A percentile compares a stretch with the other conserved stretches of the same genome.
These are phyloP conservation scores for Calephelis virginiensis DNA, from an alignment of 1,140 invertebrate genomes.

Conservation along the genomic window DNA sequence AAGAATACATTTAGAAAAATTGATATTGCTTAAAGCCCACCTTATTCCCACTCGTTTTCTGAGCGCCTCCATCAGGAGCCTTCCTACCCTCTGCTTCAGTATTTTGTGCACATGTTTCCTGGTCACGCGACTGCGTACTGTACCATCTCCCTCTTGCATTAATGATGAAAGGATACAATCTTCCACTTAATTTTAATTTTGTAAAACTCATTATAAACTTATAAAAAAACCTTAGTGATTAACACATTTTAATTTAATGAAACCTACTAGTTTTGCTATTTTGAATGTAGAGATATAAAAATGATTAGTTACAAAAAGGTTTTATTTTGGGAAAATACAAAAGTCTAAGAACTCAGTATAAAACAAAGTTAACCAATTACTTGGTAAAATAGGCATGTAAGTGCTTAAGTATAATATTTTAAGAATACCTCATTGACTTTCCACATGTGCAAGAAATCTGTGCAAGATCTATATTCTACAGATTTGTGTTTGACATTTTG, in stretches of 20 bases:
- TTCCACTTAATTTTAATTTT: slow-evolving; percentile 1
- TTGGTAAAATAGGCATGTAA: no score
- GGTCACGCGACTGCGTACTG: neutral
- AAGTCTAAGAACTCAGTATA: no score
- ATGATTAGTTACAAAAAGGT: neutral
- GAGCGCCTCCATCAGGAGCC: neutral
- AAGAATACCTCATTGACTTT: no score
- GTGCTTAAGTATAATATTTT: no score
- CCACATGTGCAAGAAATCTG: no score
- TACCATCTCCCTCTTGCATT: slow-evolving; percentile 1
- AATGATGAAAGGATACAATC: neutral
- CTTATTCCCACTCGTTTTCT: slow-evolving; percentile 11
- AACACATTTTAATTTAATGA: slow-evolving; percentile 25
- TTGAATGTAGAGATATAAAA: slow-evolving; percentile 33
- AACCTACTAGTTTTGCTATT: slow-evolving; percentile 50
- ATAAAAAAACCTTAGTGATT: slow-evolving; percentile 22
- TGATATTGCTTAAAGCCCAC: neutral
- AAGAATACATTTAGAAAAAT: no score
- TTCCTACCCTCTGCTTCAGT: neutral
- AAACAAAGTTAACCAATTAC: no score
- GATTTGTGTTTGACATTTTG: no score
- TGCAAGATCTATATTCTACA: no score
- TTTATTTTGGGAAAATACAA: neutral
- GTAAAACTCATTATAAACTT: slow-evolving; percentile 2
- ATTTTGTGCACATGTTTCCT: neutral